Base-by-base conservation (phyloP, 2,888 invertebrate species). In the Bimastos eiseni region DNA sequence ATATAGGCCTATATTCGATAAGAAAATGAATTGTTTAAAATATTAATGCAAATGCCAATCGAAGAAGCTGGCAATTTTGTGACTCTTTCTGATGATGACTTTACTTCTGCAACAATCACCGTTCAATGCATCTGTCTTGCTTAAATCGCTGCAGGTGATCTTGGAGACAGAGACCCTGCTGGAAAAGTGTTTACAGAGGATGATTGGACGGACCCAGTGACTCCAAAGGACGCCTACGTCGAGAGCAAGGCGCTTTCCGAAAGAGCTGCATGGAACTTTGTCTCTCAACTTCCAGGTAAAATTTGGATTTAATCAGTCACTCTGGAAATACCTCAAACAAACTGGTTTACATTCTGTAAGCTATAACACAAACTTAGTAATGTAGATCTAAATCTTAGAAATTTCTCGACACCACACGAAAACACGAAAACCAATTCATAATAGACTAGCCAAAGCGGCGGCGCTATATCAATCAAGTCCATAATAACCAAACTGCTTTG, bases 251-350 rank as follows among this genome's bases (percentile, higher is more conserved):
- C 95, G 21, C 93, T 95, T 89, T 96, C 96, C 4, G 96, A 96
- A 93, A 95, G 95, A 92, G 95, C 95, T 30, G 96, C 96, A 0
- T 96, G 96, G 96, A 95, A 96, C 91, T 96, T 95, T 93, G 94
- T 96, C 19, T 94, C 95, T 91, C 94, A 95, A 89, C 93, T 95
- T 30, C 94, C 95, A 93, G 95, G 95, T 94, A 92, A 90, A 86
- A 15, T 70, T 49, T 15, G 30, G n/a, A 3, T 70, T 30, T 8
- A 8, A 17, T 70, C 70, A 5, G n/a, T n/a, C n/a, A 70, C 21
- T 2, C 49, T 49, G 49, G 49, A 24, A 49, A 24, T 24, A 24
- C 1, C 1, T 49, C 49, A 49, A 24, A 24, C 21, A 49, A 11
- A 44, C 8, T 13, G 44, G 44, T 19, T 13, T 44, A 19, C 15